Evolutionary conservation across 2,113 vertebrate genomes (phyloP).

Genomic region (Casuarius casuarius): DNA sequence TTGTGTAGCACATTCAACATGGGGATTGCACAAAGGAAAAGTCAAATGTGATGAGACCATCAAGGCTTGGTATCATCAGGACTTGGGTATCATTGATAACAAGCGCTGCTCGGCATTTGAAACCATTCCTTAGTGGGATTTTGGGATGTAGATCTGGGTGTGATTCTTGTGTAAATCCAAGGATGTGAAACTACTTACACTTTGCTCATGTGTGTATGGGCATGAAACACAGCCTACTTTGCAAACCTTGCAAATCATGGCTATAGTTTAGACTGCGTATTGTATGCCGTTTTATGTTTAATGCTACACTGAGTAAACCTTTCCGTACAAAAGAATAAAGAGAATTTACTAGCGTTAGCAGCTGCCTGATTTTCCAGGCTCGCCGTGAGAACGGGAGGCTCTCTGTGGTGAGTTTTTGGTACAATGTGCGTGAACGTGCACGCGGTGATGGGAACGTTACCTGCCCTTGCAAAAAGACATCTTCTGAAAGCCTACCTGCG

Average conservation of each 20-base stretch:
- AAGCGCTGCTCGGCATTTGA: neutral
- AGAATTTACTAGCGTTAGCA: neutral
- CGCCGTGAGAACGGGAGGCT: fast-evolving
- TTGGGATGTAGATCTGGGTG: neutral
- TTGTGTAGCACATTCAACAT: neutral
- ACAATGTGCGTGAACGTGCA: fast-evolving
- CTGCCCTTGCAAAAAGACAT: neutral
- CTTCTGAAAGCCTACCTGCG: neutral
- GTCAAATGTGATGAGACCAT: neutral
- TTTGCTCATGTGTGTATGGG: neutral
- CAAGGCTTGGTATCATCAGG: too few relatives aligned
- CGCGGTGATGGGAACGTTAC: neutral
- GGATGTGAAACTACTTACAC: neutral
- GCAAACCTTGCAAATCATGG: neutral
- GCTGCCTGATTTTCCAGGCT: neutral
- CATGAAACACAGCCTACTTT: neutral
- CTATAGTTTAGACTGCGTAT: neutral
- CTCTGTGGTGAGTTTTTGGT: neutral
- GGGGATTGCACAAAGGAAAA: neutral
- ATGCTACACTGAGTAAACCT: neutral
- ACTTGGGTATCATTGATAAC: neutral
- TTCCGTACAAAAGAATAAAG: neutral
- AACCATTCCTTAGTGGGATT: neutral
- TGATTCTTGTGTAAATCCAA: neutral
- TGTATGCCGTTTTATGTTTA: neutral